These are phyloP conservation scores for Pristionchus fissidentatus DNA, from an alignment of 2,888 invertebrate genomes.

Conservation along the genomic window DNA sequence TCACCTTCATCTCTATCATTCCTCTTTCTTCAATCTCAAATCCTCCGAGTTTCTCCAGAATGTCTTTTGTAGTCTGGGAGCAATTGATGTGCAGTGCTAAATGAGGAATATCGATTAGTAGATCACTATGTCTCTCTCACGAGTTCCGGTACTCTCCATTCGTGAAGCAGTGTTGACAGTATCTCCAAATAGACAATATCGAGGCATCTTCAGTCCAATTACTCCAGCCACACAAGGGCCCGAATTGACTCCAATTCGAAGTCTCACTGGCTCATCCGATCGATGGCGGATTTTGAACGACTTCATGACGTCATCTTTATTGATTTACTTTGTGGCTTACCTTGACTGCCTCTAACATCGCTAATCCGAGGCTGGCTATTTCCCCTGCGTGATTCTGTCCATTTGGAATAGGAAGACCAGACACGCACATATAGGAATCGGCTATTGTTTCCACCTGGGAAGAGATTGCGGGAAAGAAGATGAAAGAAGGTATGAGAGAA, in stretches of 20 bases:
- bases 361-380: conserved; percentile 66
- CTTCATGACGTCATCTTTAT: conserved; percentile 41
- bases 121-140: conserved; percentile 48
- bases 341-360: conserved; percentile 71
- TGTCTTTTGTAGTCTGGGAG: conserved; percentile 59
- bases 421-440: conserved; percentile 64
- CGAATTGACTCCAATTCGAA: conserved; percentile 63
- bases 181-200: conserved; percentile 63
- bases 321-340: conserved; percentile 48
- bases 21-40: conserved; percentile 77
- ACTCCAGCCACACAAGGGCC: conserved; percentile 63
- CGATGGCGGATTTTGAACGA: conserved; percentile 63
- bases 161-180: conserved; percentile 63
- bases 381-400: conserved; percentile 64
- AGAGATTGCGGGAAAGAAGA: neutral
- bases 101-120: neutral
- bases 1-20: conserved; percentile 76
- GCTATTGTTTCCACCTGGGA: conserved; percentile 62
- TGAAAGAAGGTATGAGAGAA: neutral
- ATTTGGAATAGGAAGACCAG: conserved; percentile 59
- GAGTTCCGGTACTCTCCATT: conserved; percentile 65
- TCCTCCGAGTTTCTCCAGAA: conserved; percentile 77
- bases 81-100: conserved; percentile 62
- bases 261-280: conserved; percentile 57
- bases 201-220: conserved; percentile 59